These are phyloP conservation scores for Flexamia atlantica DNA, from an alignment of 2,888 invertebrate species.

Conservation along the genomic window DNA sequence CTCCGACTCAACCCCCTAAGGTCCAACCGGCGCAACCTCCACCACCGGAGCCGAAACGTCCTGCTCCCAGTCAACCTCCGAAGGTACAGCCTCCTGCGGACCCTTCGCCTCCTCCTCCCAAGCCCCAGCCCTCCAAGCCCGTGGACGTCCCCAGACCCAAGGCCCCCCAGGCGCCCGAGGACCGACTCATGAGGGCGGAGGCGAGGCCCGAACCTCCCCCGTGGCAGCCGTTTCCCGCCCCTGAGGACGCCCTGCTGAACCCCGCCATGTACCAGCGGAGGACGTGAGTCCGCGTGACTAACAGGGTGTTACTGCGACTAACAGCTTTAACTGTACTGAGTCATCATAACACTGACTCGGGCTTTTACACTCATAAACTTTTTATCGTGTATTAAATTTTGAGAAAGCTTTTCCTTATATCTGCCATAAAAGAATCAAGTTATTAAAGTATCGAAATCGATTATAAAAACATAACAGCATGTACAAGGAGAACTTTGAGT, in stretches of 20 bases:
- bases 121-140: conserved; percentile 41
- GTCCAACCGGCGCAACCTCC: conserved; percentile 1
- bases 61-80: conserved; percentile 33
- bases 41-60: not conserved
- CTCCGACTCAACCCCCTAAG: not conserved
- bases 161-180: conserved; percentile 39
- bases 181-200: conserved; percentile 42
- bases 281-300: conserved; percentile 9
- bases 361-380: too few species aligned
- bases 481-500: too few species aligned
- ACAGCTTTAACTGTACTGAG: too few species aligned
- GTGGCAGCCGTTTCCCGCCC: conserved; percentile 17
- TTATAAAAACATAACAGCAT: too few species aligned
- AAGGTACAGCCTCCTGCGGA: not conserved
- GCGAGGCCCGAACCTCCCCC: conserved; percentile 42
- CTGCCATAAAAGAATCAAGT: too few species aligned
- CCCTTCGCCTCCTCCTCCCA: not conserved
- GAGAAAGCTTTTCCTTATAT: too few species aligned
- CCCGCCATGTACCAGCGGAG: conserved; percentile 32
- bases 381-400: too few species aligned
- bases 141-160: conserved; percentile 42
- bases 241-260: conserved; percentile 43
- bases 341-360: too few species aligned
- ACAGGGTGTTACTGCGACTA: not conserved
- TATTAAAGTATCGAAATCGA: too few species aligned